phyloP scores from a whole-genome alignment of 2,888 invertebrate genomes.

The Tinea pellionella region DNA sequence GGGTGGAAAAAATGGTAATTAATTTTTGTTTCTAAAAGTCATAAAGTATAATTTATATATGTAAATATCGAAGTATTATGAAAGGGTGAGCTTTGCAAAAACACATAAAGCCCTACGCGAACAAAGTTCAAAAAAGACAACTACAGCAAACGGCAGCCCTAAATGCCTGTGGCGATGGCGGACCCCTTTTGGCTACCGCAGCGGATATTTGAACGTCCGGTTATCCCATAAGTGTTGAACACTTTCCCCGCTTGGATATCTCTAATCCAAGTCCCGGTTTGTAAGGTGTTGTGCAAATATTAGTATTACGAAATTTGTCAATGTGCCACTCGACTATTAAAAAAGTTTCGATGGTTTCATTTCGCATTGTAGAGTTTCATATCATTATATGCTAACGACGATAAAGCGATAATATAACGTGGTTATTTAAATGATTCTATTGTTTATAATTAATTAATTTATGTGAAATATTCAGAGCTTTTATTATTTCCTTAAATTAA shows the following conservation, averaged over 20 bases:
- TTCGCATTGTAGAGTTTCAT: no score
- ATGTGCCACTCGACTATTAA: not conserved
- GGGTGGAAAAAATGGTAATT: no score
- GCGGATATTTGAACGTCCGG: slow-evolving; percentile 7
- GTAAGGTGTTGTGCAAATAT: not conserved
- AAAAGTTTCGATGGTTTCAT: no score
- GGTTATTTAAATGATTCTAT: no score
- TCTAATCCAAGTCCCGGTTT: not conserved
- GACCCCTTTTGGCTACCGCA: not conserved
- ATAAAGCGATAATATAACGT: no score
- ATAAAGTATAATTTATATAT: no score
- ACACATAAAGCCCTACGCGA: no score
- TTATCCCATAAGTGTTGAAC: slow-evolving; percentile 2
- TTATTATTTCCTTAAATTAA: not conserved
- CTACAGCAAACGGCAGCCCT: not conserved
- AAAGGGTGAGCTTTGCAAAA: not conserved
- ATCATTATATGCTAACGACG: no score
- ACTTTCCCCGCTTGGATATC: not conserved
- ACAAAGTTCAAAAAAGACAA: not conserved
- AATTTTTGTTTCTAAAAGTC: no score
- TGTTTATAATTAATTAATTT: no score
- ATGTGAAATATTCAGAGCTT: no score
- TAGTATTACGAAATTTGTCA: not conserved
- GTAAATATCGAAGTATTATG: not conserved
- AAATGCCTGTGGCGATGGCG: not conserved